Conservation (phyloP, 2,888 invertebrate species). For the Lithophane ornitopus region DNA sequence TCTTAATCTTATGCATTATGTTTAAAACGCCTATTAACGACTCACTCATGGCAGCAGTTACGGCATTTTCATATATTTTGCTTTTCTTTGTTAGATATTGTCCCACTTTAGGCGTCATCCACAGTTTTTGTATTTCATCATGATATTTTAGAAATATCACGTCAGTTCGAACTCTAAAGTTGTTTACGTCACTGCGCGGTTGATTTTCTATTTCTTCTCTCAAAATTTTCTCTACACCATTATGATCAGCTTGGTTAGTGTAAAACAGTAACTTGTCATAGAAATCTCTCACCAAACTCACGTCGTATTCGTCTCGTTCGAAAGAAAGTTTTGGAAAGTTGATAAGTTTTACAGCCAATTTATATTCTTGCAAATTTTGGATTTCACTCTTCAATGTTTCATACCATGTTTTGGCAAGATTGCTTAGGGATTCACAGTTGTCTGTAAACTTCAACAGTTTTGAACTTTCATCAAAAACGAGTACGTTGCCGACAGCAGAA, state of each 20-base stretch:
- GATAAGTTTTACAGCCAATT: neutral
- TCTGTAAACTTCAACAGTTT: conserved; percentile 34
- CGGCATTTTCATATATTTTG: conserved; percentile 24
- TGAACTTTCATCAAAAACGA: conserved; percentile 36
- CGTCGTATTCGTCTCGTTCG: neutral
- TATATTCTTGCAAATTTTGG: conserved; percentile 11
- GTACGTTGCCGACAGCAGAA: conserved; percentile 50
- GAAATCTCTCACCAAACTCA: neutral
- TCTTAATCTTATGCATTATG: conserved; percentile 8
- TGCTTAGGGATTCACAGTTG: conserved; percentile 6
- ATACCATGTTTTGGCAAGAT: conserved; percentile 32
- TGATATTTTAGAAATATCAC: conserved; percentile 47
- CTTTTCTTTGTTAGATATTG: conserved; percentile 35
- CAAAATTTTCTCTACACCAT: neutral
- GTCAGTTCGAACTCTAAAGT: conserved; percentile 27
- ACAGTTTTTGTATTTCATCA: conserved; percentile 48
- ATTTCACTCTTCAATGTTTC: conserved; percentile 21
- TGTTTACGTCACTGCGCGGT: neutral
- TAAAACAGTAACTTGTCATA: neutral
- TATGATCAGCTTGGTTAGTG: neutral
- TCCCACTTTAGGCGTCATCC: conserved; percentile 37
- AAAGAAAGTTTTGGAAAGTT: neutral
- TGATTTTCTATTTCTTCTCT: conserved; percentile 23
- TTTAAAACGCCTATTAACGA: conserved; percentile 21
- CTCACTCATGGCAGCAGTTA: conserved; percentile 20